These are phyloP conservation scores for Nettapus auritus DNA, from an alignment of 2,113 vertebrate species.

Conservation along the genomic window DNA sequence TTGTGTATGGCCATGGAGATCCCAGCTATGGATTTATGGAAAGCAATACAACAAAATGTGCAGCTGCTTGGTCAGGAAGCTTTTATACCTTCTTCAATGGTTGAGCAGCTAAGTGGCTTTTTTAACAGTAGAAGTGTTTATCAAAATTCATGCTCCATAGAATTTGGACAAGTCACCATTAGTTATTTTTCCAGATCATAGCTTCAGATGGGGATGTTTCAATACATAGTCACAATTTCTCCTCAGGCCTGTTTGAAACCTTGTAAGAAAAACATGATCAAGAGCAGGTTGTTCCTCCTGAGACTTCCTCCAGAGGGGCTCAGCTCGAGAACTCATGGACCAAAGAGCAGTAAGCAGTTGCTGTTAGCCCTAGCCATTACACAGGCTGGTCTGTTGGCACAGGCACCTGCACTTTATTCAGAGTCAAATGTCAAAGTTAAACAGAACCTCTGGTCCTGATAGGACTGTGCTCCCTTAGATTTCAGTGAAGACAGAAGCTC, in stretches of 20 bases:
- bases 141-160: slow-evolving; percentile 27
- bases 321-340: background rate
- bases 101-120: slow-evolving; percentile 27
- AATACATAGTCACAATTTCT: background rate
- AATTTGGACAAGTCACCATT: background rate
- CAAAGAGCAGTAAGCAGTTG: background rate
- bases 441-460: background rate
- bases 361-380: background rate
- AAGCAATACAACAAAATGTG: slow-evolving; percentile 43
- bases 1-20: background rate
- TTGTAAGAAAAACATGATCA: background rate
- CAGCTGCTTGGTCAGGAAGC: slow-evolving; percentile 54
- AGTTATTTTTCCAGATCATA: slow-evolving; percentile 23
- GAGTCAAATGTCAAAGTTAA: background rate
- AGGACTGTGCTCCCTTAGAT: rapidly evolving
- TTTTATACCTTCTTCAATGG: slow-evolving; percentile 15
- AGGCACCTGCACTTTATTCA: background rate
- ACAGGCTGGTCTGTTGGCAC: background rate
- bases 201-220: background rate
- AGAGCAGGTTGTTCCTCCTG: background rate
- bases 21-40: slow-evolving; percentile 48
- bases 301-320: background rate
- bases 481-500: background rate
- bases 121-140: slow-evolving; percentile 53
- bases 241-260: background rate